Conservation (phyloP, 2,888 invertebrate genomes). For the Melitaea athalia region DNA sequence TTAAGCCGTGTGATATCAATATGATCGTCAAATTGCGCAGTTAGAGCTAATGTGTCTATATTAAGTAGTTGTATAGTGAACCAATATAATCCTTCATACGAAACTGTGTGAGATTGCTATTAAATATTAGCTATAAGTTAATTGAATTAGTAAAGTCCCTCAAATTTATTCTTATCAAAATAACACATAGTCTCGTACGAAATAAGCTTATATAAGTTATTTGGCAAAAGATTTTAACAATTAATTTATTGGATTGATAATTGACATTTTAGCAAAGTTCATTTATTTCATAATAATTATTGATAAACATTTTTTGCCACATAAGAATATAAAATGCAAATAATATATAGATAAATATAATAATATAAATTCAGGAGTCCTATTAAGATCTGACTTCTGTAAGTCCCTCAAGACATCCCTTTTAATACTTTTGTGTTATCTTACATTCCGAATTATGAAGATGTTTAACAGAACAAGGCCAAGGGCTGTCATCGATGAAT, state of each 20-base stretch:
- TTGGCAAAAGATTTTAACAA: conserved; percentile 3
- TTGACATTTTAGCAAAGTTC: not conserved
- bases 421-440: conserved; percentile 19
- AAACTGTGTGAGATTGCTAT: not conserved
- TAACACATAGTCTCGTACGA: conserved; percentile 9
- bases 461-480: conserved; percentile 13
- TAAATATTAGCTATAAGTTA: not conserved
- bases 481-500: conserved; percentile 2
- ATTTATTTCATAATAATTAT: no score
- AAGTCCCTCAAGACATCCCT: conserved; percentile 13
- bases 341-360: not conserved
- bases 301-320: not conserved
- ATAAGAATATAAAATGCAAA: not conserved
- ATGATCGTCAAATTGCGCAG: conserved; percentile 6
- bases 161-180: not conserved
- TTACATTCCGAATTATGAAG: conserved; percentile 10
- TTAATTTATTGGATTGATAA: not conserved
- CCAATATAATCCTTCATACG: not conserved
- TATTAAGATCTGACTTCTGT: conserved; percentile 4
- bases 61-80: conserved; percentile 5
- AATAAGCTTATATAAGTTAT: not conserved
- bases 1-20: not conserved
- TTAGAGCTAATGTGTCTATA: conserved; percentile 1
- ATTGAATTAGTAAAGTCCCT: not conserved
- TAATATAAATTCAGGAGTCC: conserved; percentile 9